A percentile compares a stretch with the other conserved stretches of the same genome.
phyloP scores from a whole-genome alignment of 2,113 vertebrate genomes.

The Cichladusa arquata region DNA sequence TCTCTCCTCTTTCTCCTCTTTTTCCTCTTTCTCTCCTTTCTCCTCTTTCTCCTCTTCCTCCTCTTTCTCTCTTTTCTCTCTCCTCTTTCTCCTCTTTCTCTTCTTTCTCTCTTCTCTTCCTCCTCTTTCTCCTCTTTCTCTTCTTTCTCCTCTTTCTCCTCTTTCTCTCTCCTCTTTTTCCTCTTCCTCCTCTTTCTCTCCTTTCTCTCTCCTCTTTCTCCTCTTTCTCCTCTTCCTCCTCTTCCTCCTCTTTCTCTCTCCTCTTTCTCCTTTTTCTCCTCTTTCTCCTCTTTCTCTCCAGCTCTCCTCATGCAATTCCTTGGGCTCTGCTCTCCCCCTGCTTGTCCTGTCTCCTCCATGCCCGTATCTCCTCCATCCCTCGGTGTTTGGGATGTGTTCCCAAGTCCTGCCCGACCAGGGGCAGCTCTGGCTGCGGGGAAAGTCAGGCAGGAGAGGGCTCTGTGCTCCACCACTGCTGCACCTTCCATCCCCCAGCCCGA shows the following conservation, averaged over 20 bases:
- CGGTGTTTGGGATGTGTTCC: background rate
- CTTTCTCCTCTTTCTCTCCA: background rate
- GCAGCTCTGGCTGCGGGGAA: background rate
- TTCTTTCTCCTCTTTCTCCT: background rate
- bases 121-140: too few relatives aligned
- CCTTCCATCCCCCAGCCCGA: background rate
- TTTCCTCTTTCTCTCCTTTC: too few relatives aligned
- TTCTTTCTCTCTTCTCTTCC: too few relatives aligned
- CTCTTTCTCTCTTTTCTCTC: background rate
- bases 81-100: background rate
- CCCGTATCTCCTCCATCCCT: background rate
- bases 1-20: background rate
- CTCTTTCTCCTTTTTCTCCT: background rate
- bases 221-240: background rate
- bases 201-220: background rate
- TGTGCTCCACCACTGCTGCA: background rate
- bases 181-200: too few relatives aligned
- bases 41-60: background rate
- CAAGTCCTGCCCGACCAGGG: background rate
- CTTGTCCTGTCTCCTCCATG: background rate
- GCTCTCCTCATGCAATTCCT: background rate
- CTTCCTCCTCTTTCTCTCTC: background rate
- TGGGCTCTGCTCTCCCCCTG: background rate
- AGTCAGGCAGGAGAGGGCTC: background rate
- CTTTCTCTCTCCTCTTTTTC: background rate